Evolutionary conservation across 2,113 vertebrate species (phyloP).

Genomic region (Abramis brama): DNA sequence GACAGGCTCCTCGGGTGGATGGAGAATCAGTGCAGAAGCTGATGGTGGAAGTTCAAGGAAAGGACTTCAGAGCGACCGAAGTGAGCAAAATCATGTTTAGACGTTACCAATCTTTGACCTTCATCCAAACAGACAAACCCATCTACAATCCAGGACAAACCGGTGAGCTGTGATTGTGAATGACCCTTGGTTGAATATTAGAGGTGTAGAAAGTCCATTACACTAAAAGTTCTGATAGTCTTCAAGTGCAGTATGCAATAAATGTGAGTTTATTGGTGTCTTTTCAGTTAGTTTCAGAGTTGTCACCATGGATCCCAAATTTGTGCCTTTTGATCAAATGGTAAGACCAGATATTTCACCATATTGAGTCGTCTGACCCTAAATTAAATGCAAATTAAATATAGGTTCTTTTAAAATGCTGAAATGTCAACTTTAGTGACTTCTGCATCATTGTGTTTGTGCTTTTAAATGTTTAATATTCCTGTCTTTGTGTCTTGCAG

Average conservation of each 20-base stretch:
- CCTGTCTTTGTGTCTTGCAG: not conserved
- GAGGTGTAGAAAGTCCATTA: not conserved
- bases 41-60: conserved; percentile 62
- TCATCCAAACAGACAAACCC: no score
- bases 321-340: not conserved
- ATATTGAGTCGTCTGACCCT: no score
- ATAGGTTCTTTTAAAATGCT: no score
- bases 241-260: no score
- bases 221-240: no score
- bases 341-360: no score
- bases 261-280: no score
- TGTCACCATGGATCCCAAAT: not conserved
- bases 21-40: conserved; percentile 48
- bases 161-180: not conserved
- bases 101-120: no score
- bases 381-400: no score
- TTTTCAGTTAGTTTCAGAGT: not conserved
- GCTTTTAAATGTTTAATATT: not conserved
- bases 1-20: conserved; percentile 63
- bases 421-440: no score
- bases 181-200: not conserved
- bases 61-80: conserved; percentile 61
- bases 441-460: no score
- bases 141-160: no score
- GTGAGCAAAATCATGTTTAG: conserved; percentile 58